Evolutionary conservation across 2,888 invertebrate genomes (phyloP).

Genomic region (Drosophila subquinaria): DNA sequence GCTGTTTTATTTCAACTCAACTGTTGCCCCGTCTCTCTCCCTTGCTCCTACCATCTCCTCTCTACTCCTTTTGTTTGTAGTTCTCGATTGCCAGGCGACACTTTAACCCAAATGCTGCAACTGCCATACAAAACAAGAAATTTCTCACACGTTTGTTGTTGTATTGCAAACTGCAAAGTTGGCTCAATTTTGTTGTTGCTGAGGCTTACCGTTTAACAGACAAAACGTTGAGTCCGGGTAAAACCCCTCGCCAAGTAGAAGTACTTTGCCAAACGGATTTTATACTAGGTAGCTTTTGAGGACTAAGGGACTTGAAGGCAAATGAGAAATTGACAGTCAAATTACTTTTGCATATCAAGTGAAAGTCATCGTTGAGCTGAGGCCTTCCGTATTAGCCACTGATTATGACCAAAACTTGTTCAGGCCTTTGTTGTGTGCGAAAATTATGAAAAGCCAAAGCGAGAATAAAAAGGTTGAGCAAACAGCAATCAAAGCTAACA

Average conservation of each 20-base stretch:
- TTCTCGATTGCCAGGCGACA: constrained; percentile 56
- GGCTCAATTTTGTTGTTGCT: constrained; percentile 42
- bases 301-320: constrained; percentile 22
- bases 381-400: constrained; percentile 31
- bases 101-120: constrained; percentile 51
- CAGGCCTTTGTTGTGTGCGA: constrained; percentile 38
- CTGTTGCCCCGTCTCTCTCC: neutral
- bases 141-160: constrained; percentile 16
- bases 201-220: constrained; percentile 42
- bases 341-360: constrained; percentile 21
- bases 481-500: constrained; percentile 43
- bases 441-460: constrained; percentile 38
- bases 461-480: constrained; percentile 42
- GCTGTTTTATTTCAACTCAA: constrained; percentile 15
- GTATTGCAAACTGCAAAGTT: constrained; percentile 28
- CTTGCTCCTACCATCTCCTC: neutral
- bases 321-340: constrained; percentile 28
- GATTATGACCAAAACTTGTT: constrained; percentile 53
- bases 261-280: constrained; percentile 54
- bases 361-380: constrained; percentile 18
- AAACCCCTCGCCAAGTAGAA: constrained; percentile 25
- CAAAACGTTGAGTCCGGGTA: constrained; percentile 21
- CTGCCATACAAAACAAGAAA: constrained; percentile 25
- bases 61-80: constrained; percentile 8
- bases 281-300: constrained; percentile 13